Evolutionary conservation across 2,113 vertebrate species (phyloP).

Genomic region (Pipa parva): DNA sequence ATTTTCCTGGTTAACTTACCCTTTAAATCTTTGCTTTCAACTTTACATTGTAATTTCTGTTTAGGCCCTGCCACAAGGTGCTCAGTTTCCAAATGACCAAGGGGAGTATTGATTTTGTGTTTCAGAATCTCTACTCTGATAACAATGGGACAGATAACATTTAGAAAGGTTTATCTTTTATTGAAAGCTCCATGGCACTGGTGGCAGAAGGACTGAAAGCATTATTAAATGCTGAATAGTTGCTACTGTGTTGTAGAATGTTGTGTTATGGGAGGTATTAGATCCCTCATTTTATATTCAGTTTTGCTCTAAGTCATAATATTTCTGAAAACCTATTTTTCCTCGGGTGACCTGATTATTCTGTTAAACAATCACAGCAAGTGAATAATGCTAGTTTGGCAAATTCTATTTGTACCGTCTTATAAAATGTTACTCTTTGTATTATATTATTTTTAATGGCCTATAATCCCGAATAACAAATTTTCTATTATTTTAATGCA

Average conservation of each 20-base stretch:
- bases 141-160: too few relatives aligned
- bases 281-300: background rate
- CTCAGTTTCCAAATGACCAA: too few relatives aligned
- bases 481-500: constrained; percentile 23
- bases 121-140: too few relatives aligned
- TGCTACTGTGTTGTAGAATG: background rate
- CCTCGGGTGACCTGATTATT: constrained; percentile 19
- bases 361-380: constrained; percentile 14
- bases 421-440: constrained; percentile 22
- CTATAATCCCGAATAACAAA: constrained; percentile 17
- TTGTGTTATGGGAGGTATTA: constrained; percentile 18
- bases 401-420: constrained; percentile 14
- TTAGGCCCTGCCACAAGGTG: too few relatives aligned
- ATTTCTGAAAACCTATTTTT: constrained; percentile 14
- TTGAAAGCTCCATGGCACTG: background rate
- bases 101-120: too few relatives aligned
- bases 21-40: too few relatives aligned
- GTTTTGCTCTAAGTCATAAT: background rate
- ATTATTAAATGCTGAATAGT: background rate
- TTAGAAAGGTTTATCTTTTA: background rate
- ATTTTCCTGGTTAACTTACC: too few relatives aligned
- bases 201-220: background rate
- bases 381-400: constrained; percentile 22
- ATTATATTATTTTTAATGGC: constrained; percentile 32
- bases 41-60: too few relatives aligned